These are phyloP conservation scores for Albula glossodonta DNA, from an alignment of 2,113 vertebrate genomes.

Conservation along the genomic window DNA sequence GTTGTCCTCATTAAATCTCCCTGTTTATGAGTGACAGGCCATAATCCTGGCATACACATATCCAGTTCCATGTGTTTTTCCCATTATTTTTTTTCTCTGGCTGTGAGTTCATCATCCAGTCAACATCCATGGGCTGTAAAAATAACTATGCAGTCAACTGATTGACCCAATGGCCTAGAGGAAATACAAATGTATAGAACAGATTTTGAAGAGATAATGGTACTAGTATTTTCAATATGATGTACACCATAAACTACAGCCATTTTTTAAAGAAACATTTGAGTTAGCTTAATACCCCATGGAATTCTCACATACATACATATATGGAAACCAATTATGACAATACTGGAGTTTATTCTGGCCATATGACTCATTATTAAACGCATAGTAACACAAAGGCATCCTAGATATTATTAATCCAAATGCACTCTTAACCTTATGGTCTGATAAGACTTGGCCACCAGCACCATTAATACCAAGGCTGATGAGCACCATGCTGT, in stretches of 20 bases:
- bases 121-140: not conserved
- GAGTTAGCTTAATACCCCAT: no score
- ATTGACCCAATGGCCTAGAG: not conserved
- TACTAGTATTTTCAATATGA: not conserved
- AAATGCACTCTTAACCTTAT: no score
- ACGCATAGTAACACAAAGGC: no score
- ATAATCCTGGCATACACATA: not conserved
- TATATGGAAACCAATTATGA: no score
- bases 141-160: not conserved
- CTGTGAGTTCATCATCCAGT: not conserved
- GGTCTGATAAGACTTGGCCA: no score
- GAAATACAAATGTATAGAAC: not conserved
- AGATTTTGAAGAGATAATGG: not conserved
- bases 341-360: no score
- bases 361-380: no score
- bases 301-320: no score
- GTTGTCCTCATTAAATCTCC: not conserved
- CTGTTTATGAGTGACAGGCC: not conserved
- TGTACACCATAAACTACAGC: not conserved
- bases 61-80: not conserved
- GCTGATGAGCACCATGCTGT: no score
- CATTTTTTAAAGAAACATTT: no score
- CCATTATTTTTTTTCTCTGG: not conserved
- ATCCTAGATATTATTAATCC: no score
- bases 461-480: no score